phyloP scores from a whole-genome alignment of 2,888 invertebrate species.

The Eumacrocentrus americanus region DNA sequence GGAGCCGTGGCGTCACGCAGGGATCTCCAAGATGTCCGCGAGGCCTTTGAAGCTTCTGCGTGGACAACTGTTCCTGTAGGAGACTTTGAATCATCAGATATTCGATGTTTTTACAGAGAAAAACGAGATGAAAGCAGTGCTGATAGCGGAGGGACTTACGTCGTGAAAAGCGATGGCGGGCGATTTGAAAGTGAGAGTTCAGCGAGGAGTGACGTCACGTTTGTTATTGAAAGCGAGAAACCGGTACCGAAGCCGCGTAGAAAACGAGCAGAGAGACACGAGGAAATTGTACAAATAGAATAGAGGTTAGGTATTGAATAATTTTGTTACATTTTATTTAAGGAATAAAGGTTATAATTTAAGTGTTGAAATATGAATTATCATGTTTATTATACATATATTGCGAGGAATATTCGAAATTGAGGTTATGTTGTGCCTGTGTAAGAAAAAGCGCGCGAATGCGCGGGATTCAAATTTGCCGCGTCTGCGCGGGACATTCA shows the following conservation, averaged over 20 bases:
- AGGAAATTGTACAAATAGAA: conserved; percentile 8
- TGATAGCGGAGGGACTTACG: conserved; percentile 47
- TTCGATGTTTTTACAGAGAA: neutral
- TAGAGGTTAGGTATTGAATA: conserved; percentile 17
- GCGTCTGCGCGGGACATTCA: too few relatives aligned
- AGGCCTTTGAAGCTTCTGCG: neutral
- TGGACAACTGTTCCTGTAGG: neutral
- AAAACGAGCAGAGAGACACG: conserved; percentile 22
- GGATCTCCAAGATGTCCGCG: neutral
- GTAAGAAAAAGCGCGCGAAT: too few relatives aligned
- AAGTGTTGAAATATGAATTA: too few relatives aligned
- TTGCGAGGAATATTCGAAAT: too few relatives aligned
- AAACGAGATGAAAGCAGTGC: conserved; percentile 22
- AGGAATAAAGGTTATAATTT: too few relatives aligned
- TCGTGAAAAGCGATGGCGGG: conserved; percentile 11
- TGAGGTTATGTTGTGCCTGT: too few relatives aligned
- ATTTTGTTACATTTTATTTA: conserved; percentile 4
- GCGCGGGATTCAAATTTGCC: too few relatives aligned
- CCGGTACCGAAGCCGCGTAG: conserved; percentile 41
- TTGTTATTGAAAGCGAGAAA: conserved; percentile 43
- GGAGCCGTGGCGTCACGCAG: neutral
- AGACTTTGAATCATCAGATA: neutral
- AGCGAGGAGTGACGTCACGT: conserved; percentile 44
- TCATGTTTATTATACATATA: too few relatives aligned
- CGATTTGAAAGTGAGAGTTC: conserved; percentile 33